Base-by-base conservation (phyloP, 2,888 invertebrate species). In the Protula sp. region DNA sequence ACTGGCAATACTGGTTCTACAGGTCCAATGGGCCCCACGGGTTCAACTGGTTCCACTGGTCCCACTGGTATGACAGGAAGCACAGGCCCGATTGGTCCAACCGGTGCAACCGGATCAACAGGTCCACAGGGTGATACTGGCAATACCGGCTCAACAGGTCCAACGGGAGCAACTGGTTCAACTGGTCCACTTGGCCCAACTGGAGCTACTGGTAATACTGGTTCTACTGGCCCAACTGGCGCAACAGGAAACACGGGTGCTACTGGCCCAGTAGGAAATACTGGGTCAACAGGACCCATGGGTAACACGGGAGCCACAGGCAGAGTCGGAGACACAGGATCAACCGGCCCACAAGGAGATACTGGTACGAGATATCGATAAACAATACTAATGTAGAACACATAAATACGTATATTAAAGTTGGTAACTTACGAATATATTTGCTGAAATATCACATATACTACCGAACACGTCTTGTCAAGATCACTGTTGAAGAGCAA, bases 151-250 rank as follows among this genome's bases (percentile, higher is more conserved):
- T 3, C 30, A 22, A 24, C 27, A n/a, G 48, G 59, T 47, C 22
- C 47, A 30, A 24, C 58, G 30, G 59, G 59, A 31, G 19, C 30
- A 3, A 30, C 30, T 9, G 59, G 59, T 14, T 22, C 3, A 3
- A 27, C 57, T n/a, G 59, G 59, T 48, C 5, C 4, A 30, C 47
- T 57, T 48, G 59, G 59, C 3, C 29, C 19, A 29, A 57, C 56
- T 29, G 59, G 59, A n/a, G 19, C 57, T 3, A 29, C 57, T 4
- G 59, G 59, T 27, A n/a, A 5, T 3, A 55, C 45, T n/a, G 59
- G 59, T 24, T 19, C 47, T 5, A 59, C 58, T 22, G 59, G 59
- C 14, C 31, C 14, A 5, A 38, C 56, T 3, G 59, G 59, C 30
- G 22, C 57, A 3, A 29, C 9, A 9, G 59, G 59, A 24, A 27